Evolutionary conservation across 1,140 invertebrate species (phyloP), one percentile per base, ranked within the genome.

Genomic region (Vanessa tameamea): DNA sequence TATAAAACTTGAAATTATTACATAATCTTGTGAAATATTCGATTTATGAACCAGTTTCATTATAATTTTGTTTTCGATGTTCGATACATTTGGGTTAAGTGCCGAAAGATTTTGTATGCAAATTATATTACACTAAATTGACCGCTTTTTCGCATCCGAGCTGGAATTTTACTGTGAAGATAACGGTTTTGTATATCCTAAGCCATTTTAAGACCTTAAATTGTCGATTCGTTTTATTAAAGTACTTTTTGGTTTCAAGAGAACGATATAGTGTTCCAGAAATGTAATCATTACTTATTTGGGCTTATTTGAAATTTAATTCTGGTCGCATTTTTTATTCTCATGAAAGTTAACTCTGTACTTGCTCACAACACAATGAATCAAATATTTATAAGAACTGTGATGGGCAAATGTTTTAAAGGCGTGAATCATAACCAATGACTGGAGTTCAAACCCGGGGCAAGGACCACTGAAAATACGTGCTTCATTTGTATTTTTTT

Each of bases 21-120:
- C n/a, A n/a, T 53, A 53, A 53, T 53, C 50, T n/a, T n/a, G 50
- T 53, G n/a, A 53, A 53, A 57, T 57, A 23, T 57, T 57, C 8
- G 13, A 23, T 8, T 23, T 57, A 12, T 23, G 53, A 57, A 57
- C 53, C n/a, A 4, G 20, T 23, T 57, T 57, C 11, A 57, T 37
- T 12, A 37, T n/a, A 61, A 61, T 37, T 37, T 37, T 61, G 8
- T 43, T 61, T 61, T 14, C 14, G 13, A 31, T 61, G 13, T 14
- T 37, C 23, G 26, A 14, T 61, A 13, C 12, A 61, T 61, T n/a
- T 61, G 57, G 57, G 57, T 61, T 37, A 61, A 61, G 57, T 37
- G 26, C 14, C 37, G 48, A 14, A 14, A 8, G 55, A 26, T 37
- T 31, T 55, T 11, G 26, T 61, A 61, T 61, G 23, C 31, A 37